Evolutionary conservation across 1,140 invertebrate genomes (phyloP).

Genomic region (Formica selysi): DNA sequence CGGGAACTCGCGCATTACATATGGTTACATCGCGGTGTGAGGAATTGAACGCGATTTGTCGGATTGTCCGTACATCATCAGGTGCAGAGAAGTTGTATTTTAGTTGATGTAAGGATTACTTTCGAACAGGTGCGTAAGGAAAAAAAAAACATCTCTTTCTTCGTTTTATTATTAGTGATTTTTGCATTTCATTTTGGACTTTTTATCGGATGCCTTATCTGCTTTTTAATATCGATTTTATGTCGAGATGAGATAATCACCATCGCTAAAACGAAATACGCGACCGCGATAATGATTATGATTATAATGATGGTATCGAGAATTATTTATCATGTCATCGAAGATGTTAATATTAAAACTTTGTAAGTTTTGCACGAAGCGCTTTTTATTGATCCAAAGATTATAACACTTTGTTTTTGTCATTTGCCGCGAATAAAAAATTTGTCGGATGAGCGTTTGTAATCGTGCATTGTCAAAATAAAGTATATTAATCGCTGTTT

Average conservation of each 20-base stretch:
- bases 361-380: neutral
- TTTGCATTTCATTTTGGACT: neutral
- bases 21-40: neutral
- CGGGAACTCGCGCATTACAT: neutral
- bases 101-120: neutral
- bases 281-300: too few relatives aligned
- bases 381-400: conserved; percentile 1
- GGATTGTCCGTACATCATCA: too few relatives aligned
- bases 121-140: conserved; percentile 16
- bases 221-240: conserved; percentile 20
- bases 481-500: neutral
- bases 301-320: too few relatives aligned
- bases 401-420: conserved; percentile 27
- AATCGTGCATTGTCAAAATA: conserved; percentile 2
- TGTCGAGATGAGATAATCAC: neutral
- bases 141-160: too few relatives aligned
- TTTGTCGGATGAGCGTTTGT: neutral
- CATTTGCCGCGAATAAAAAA: neutral
- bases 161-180: neutral
- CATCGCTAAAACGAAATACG: neutral
- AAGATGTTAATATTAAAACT: neutral
- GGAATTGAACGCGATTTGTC: neutral
- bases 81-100: neutral
- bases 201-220: neutral
- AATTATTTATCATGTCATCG: neutral